phyloP scores from a whole-genome alignment of 2,113 vertebrate species.

The Larimichthys crocea region DNA sequence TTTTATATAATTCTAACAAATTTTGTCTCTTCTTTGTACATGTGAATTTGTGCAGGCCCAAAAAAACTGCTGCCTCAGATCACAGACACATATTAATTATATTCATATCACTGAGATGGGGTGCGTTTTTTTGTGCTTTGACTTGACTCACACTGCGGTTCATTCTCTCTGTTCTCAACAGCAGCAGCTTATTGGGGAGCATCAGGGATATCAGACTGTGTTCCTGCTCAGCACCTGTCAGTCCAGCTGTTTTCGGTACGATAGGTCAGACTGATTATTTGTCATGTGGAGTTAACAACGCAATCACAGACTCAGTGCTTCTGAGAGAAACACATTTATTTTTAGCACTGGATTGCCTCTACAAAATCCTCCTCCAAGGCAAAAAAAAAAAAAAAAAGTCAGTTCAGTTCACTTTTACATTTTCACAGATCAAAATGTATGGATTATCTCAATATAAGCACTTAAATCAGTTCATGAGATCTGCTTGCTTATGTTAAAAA shows the following conservation, averaged over 20 bases:
- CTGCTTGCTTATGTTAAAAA: background rate
- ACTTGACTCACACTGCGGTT: conserved; percentile 8
- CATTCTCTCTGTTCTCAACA: background rate
- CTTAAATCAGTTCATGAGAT: background rate
- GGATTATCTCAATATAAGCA: background rate
- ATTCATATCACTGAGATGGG: background rate
- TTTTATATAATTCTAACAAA: background rate
- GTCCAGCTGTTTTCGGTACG: conserved; percentile 75
- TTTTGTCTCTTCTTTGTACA: background rate
- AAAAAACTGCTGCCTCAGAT: background rate
- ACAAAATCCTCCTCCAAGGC: background rate
- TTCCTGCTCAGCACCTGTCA: conserved; percentile 60
- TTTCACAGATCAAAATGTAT: background rate
- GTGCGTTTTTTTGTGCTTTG: background rate
- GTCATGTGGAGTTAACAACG: conserved; percentile 9
- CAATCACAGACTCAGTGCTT: background rate
- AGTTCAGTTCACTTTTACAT: background rate
- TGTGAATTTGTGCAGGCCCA: background rate
- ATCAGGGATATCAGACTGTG: conserved; percentile 55
- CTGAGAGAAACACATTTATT: background rate
- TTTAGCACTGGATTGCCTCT: background rate
- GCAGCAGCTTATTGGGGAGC: conserved; percentile 55
- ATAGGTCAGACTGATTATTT: conserved; percentile 58
- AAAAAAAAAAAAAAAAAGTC: background rate
- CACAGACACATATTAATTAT: background rate